Evolutionary conservation across 2,888 invertebrate species (phyloP), one percentile per base, ranked within the genome.

Genomic region (Stenotaenia linearis): DNA sequence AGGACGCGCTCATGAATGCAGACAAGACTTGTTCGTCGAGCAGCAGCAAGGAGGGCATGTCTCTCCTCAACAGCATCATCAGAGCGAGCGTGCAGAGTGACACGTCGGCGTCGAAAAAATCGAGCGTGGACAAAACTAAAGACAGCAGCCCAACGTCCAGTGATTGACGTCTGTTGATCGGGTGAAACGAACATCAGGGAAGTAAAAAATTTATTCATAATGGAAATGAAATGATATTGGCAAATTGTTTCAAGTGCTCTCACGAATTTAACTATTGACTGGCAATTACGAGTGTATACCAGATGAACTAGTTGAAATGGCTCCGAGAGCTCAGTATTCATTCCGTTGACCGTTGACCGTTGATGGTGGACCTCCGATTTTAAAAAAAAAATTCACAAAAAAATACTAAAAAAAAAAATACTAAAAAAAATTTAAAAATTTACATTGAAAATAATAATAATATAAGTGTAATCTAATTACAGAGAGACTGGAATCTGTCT

Each of bases 1-100:
- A 81, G 61, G 81, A 81, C 45, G 81, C 81, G 1, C 61, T 78
- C 6, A 61, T 75, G 79, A 79, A 80, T 21, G 80, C 75, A 2
- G 75, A 79, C 10, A 30, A 21, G 25, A 77, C 77, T n/a, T 25
- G 21, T 28, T 28, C 25, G 28, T 25, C 25, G 15, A 25, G 10
- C 21, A 37, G 30, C 56, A 32, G 37, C 28, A 74, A 61, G 18
- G 78, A 78, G 23, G 69, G 74, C 61, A 35, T 78, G 35, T 78
- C 78, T 18, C 37, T 78, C 18, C 74, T 78, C 32, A 78, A 69
- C 35, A 78, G 78, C 37, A 78, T 78, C 74, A 78, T 78, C 74
- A 61, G 78, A 15, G 69, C 69, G 15, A 35, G 78, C 21, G 32
- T 78, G 18, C 75, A 75, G 28, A 21, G 25, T 32, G 32, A 75